Percentiles rank a stretch among this genome's conserved stretches.
These are phyloP conservation scores for Baryphthengus martii DNA, from an alignment of 2,113 vertebrate genomes.

Conservation along the genomic window DNA sequence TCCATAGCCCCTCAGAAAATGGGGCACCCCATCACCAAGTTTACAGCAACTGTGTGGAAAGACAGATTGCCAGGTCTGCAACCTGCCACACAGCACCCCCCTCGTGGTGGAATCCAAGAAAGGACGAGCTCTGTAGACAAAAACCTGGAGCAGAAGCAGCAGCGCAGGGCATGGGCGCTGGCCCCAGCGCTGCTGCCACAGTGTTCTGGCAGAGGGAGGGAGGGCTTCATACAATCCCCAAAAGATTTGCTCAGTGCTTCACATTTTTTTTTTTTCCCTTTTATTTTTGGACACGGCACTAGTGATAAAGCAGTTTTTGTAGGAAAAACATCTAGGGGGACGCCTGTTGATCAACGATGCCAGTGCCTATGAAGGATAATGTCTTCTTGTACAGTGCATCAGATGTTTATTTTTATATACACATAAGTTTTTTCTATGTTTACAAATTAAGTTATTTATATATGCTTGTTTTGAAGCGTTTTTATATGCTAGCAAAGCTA, in stretches of 20 bases:
- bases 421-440: slow-evolving; percentile 66
- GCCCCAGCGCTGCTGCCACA: neutral
- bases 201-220: neutral
- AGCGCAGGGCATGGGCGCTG: neutral
- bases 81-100: neutral
- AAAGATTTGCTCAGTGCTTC: neutral
- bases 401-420: slow-evolving; percentile 76
- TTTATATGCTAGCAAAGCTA: slow-evolving; percentile 68
- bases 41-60: neutral
- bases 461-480: slow-evolving; percentile 60
- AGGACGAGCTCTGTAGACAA: neutral
- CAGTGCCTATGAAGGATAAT: slow-evolving; percentile 63
- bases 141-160: neutral
- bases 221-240: neutral
- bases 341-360: neutral
- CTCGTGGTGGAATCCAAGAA: neutral
- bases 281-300: slow-evolving; percentile 52
- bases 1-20: neutral
- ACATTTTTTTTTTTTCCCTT: neutral
- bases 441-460: slow-evolving; percentile 79
- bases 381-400: slow-evolving; percentile 67
- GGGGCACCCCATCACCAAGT: neutral
- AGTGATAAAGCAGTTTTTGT: slow-evolving; percentile 35
- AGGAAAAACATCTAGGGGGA: slow-evolving; percentile 60
- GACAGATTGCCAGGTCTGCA: neutral